These are phyloP conservation scores for Himalopsyche phryganea DNA, from an alignment of 1,140 invertebrate genomes.

Conservation along the genomic window DNA sequence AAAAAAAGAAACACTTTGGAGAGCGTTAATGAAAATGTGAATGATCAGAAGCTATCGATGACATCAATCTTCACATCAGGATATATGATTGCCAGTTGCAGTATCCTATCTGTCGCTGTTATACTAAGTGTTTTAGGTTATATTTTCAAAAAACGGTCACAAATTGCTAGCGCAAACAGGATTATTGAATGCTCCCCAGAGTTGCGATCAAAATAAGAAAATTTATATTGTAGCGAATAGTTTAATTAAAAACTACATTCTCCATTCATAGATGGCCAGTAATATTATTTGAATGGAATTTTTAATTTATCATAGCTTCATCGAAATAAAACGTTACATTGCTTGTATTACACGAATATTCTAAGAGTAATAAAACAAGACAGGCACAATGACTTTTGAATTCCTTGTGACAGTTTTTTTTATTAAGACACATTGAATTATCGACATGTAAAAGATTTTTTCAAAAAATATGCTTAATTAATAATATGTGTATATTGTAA, in stretches of 20 bases:
- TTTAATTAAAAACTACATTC: neutral
- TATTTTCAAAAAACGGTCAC: neutral
- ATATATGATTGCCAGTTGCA: constrained; percentile 15
- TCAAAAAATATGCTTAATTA: too few relatives aligned
- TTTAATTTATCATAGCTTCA: constrained; percentile 2
- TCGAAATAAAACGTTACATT: too few relatives aligned
- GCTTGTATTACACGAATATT: too few relatives aligned
- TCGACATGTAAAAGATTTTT: too few relatives aligned
- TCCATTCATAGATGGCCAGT: neutral
- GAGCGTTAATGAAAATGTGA: neutral
- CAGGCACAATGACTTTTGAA: neutral
- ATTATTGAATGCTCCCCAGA: constrained; percentile 9
- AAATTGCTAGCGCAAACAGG: neutral
- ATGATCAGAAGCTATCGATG: neutral
- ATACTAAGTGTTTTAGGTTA: constrained; percentile 7
- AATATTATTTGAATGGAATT: neutral
- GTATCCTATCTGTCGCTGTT: constrained; percentile 7
- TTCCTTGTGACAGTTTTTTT: too few relatives aligned
- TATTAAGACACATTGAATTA: too few relatives aligned
- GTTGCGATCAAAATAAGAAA: constrained; percentile 1
- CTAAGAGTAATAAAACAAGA: neutral
- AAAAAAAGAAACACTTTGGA: constrained; percentile 2
- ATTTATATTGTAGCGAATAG: neutral
- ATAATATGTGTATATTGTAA: too few relatives aligned
- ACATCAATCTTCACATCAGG: constrained; percentile 11